Evolutionary conservation across 2,797 vertebrate genomes (phyloP).

Genomic region (Pseudocheirus occidentalis): DNA sequence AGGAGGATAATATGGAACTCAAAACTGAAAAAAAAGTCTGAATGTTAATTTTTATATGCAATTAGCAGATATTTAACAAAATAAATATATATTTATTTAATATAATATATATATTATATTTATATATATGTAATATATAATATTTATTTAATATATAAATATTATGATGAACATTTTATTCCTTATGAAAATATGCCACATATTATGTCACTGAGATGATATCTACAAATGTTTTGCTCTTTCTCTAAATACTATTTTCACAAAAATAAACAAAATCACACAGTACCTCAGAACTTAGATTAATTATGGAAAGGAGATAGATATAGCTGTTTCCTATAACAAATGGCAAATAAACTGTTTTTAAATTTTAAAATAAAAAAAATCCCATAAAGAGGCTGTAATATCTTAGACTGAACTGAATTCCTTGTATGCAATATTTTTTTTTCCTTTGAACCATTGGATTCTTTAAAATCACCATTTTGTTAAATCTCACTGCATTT

Average conservation of each 20-base stretch:
- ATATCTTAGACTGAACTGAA: background rate
- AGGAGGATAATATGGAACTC: background rate
- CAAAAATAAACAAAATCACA: conserved; percentile 33
- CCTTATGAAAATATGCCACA: background rate
- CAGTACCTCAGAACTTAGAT: conserved; percentile 14
- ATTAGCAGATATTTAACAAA: background rate
- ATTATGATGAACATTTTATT: background rate
- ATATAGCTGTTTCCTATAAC: conserved; percentile 53
- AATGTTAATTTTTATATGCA: background rate
- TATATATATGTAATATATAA: too few species aligned
- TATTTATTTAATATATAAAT: background rate
- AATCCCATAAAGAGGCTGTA: background rate
- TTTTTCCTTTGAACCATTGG: background rate
- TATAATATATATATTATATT: too few species aligned
- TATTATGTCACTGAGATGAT: background rate
- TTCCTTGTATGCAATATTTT: background rate
- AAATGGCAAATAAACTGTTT: conserved; percentile 70
- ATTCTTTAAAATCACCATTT: conserved; percentile 13
- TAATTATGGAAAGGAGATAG: conserved; percentile 24
- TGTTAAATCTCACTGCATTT: background rate
- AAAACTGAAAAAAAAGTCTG: background rate
- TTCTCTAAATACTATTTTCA: conserved; percentile 10
- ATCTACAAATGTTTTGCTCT: background rate
- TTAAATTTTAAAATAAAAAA: conserved; percentile 70
- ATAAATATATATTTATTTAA: background rate